Evolutionary conservation across 2,888 invertebrate species (phyloP).

Genomic region (Ferrisia virgata): DNA sequence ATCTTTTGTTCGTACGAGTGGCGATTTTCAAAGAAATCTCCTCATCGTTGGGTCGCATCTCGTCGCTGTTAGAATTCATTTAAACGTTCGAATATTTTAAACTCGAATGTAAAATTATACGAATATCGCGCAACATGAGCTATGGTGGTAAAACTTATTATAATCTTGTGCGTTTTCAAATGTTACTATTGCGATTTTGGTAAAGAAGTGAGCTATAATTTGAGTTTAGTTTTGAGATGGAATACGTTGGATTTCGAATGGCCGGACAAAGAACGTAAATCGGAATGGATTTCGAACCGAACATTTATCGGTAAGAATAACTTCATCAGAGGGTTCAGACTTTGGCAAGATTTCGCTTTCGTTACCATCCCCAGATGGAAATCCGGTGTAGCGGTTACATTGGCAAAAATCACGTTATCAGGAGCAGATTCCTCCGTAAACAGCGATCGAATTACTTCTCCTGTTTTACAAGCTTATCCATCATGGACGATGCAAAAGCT

Average conservation of each 20-base stretch:
- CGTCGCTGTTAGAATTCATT: not conserved
- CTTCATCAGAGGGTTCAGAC: constrained; percentile 66
- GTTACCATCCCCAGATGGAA: constrained; percentile 68
- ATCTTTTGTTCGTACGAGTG: not conserved
- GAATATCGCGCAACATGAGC: not conserved
- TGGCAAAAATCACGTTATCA: constrained; percentile 51
- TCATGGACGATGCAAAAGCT: constrained; percentile 68
- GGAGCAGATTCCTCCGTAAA: not conserved
- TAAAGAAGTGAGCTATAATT: constrained; percentile 51
- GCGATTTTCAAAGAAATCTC: not conserved
- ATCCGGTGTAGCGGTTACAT: constrained; percentile 67
- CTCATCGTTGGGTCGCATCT: not conserved
- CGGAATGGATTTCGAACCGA: constrained; percentile 58
- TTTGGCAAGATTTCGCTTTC: constrained; percentile 65
- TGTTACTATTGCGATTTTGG: constrained; percentile 18
- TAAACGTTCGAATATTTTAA: not conserved
- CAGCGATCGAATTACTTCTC: constrained; percentile 48
- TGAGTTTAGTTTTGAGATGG: constrained; percentile 71
- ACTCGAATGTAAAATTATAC: not conserved
- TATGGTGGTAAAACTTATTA: not conserved
- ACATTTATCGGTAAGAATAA: constrained; percentile 67
- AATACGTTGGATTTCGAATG: constrained; percentile 67
- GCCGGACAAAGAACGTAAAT: constrained; percentile 60
- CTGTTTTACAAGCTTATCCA: constrained; percentile 64
- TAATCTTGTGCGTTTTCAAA: constrained; percentile 15